Conservation (phyloP, 1,140 invertebrate species). For the Ceratosolen fusciceps region DNA sequence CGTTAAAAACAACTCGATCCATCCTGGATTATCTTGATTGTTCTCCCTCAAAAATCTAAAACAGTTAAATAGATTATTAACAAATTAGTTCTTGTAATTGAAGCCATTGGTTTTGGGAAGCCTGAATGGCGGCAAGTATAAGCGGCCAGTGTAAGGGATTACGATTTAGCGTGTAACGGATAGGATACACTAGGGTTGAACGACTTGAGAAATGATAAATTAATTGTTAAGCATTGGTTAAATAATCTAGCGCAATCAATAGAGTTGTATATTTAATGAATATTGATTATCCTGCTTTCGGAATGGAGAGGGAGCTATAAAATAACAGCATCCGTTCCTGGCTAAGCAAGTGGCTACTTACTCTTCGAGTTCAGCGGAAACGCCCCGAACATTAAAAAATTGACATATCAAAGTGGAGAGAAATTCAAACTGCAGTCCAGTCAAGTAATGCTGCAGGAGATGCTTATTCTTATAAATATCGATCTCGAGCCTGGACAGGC, state of each 20-base stretch:
- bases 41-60: constrained; percentile 8
- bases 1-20: constrained; percentile 53
- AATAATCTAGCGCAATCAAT: too few species aligned
- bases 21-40: constrained; percentile 31
- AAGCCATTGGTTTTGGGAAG: too few species aligned
- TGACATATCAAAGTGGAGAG: constrained; percentile 73
- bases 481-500: constrained; percentile 37
- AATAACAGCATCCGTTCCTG: too few species aligned
- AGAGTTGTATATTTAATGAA: too few species aligned
- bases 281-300: too few species aligned
- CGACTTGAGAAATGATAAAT: too few species aligned
- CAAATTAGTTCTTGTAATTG: neutral
- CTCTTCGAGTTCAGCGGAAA: constrained; percentile 73
- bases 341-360: constrained; percentile 57
- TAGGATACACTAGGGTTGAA: too few species aligned
- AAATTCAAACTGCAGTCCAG: constrained; percentile 60
- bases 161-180: too few species aligned
- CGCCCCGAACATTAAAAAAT: constrained; percentile 72
- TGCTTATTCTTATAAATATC: constrained; percentile 52
- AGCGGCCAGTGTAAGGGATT: too few species aligned
- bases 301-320: too few species aligned
- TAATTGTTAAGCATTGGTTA: too few species aligned
- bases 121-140: too few species aligned
- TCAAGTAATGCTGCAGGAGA: constrained; percentile 42
- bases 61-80: neutral